A percentile compares a stretch with the other conserved stretches of the same genome.
These are phyloP conservation scores for Halcyon leucocephala DNA, from an alignment of 2,797 vertebrate genomes.

Conservation along the genomic window DNA sequence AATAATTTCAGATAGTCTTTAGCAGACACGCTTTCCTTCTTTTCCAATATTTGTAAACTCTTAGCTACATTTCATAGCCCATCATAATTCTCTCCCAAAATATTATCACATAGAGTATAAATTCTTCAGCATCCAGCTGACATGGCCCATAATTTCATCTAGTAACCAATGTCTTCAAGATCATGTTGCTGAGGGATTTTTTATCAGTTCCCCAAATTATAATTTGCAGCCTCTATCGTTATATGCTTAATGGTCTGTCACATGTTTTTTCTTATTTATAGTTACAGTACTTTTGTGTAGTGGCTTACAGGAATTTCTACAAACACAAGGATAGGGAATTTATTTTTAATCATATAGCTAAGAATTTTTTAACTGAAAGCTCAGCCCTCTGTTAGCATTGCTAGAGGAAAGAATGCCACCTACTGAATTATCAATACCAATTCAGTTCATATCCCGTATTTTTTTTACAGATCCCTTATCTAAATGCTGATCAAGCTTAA, in stretches of 20 bases:
- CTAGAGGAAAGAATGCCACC: constrained; percentile 9
- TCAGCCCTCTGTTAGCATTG: not conserved
- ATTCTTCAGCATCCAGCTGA: not conserved
- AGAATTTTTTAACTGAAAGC: not conserved
- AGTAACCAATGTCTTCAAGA: not conserved
- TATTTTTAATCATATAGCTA: not conserved
- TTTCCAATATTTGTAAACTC: not conserved
- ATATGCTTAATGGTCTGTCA: not conserved
- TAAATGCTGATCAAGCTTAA: not conserved
- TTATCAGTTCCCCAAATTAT: not conserved
- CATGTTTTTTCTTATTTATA: not conserved
- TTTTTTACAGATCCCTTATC: not conserved
- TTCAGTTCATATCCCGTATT: not conserved
- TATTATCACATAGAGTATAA: not conserved
- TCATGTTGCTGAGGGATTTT: not conserved
- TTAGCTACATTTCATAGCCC: not conserved
- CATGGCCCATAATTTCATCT: not conserved
- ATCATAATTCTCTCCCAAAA: not conserved
- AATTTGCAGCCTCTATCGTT: not conserved
- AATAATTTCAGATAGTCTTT: not conserved
- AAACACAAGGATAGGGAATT: not conserved
- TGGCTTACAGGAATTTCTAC: not conserved
- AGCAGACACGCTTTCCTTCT: not conserved
- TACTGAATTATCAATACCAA: not conserved
- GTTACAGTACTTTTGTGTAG: not conserved